Conservation (phyloP, 2,888 invertebrate genomes). For the Ichneumoninae sp. region DNA sequence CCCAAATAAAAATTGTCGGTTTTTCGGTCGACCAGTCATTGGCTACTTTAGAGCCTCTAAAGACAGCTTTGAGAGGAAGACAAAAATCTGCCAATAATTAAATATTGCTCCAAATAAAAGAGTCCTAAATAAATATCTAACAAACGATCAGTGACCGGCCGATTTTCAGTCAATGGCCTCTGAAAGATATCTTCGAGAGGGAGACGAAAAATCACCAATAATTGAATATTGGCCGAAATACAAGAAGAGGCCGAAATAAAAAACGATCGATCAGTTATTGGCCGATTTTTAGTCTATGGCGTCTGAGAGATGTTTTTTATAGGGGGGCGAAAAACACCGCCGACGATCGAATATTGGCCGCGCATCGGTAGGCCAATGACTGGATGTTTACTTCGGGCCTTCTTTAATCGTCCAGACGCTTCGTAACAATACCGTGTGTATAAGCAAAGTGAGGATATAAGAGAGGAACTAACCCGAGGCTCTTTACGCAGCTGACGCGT, state of each 20-base stretch:
- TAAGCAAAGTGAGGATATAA: conserved; percentile 48
- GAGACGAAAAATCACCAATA: background rate
- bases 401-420: background rate
- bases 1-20: conserved; percentile 27
- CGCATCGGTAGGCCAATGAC: conserved; percentile 20
- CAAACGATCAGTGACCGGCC: background rate
- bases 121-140: conserved; percentile 4
- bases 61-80: background rate
- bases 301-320: background rate
- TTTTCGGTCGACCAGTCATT: conserved; percentile 27
- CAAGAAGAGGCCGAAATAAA: conserved; percentile 13
- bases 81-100: background rate
- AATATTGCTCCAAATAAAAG: background rate
- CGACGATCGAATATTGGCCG: background rate
- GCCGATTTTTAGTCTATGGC: background rate
- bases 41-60: conserved; percentile 4
- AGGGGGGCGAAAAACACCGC: background rate
- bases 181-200: background rate
- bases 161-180: background rate
- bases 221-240: background rate
- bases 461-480: conserved; percentile 68
- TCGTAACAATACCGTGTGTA: conserved; percentile 9
- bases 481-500: conserved; percentile 81
- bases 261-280: conserved; percentile 17
- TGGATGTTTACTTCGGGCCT: background rate